Evolutionary conservation across 1,140 invertebrate genomes (phyloP), one percentile per base, ranked within the genome.

Genomic region (Nomia melanderi): DNA sequence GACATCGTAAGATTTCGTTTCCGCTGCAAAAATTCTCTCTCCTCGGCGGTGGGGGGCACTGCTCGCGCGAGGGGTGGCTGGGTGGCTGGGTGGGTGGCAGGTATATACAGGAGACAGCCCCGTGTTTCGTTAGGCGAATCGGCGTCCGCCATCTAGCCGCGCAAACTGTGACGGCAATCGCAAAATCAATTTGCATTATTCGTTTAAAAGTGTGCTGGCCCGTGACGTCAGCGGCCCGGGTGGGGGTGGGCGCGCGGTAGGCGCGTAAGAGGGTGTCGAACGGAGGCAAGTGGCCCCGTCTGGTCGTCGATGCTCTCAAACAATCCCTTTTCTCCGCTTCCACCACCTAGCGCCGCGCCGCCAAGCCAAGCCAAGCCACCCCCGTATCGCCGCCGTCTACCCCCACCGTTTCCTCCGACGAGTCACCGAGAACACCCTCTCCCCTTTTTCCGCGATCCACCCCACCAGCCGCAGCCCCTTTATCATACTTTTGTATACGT

Each of bases 141-240:
- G 73, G 41, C 39, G 65, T 27, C 50, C 31, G 65, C 65, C 65
- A 77, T 70, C 65, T 60, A 50, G 41, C 12, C 74, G 74, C 56
- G 74, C 60, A 60, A 57, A 77, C 65, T 56, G 44, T 74, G 83
- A 79, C 83, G 77, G 71, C 79, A 87, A 87, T 84, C 79, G 80
- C 78, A 87, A 88, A 88, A 88, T 88, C 86, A 87, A 88, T 88
- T 87, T 80, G 81, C 84, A 88, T 88, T 87, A 88, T 88, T 88
- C 81, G 85, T 86, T 88, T 81, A 88, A 88, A 87, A 87, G 79
- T 83, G 83, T 87, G 81, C 63, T 76, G 78, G 76, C 67, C 77
- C 47, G 78, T 88, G 86, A 88, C 86, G 86, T 86, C 79, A 88
- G 78, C 31, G 57, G 29, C 41, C 53, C 39, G 47, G 25, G n/a